phyloP scores from a whole-genome alignment of 2,888 invertebrate genomes.

The Acronicta aceris region DNA sequence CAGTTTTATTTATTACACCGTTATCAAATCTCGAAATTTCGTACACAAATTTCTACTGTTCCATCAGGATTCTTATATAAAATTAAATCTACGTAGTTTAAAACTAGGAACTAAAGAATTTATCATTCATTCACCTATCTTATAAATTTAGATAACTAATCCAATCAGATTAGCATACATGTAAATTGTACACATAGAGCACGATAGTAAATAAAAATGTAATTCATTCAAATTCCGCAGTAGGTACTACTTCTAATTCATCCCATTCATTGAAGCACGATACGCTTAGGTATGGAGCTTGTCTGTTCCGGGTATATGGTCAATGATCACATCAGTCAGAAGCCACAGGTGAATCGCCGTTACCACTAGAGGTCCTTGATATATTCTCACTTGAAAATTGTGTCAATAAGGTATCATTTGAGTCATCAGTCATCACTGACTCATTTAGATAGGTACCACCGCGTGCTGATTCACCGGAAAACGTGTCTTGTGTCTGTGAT shows the following conservation, averaged over 20 bases:
- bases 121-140: background rate
- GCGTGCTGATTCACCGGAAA: slow-evolving; percentile 59
- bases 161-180: slow-evolving; percentile 34
- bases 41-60: no score
- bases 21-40: background rate
- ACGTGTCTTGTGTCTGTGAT: slow-evolving; percentile 50
- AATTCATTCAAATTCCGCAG: background rate
- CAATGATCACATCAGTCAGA: slow-evolving; percentile 8
- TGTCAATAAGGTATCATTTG: slow-evolving; percentile 60
- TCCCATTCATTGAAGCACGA: slow-evolving; percentile 14
- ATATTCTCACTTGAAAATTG: slow-evolving; percentile 54
- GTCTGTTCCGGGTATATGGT: slow-evolving; percentile 34
- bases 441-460: slow-evolving; percentile 47
- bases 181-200: background rate
- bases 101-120: no score
- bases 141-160: slow-evolving; percentile 9
- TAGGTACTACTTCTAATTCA: slow-evolving; percentile 32
- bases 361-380: slow-evolving; percentile 56
- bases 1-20: background rate
- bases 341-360: slow-evolving; percentile 37
- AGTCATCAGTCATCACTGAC: slow-evolving; percentile 73
- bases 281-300: slow-evolving; percentile 8
- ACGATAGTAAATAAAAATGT: no score
- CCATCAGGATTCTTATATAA: background rate
- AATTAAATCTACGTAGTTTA: background rate